phyloP scores from a whole-genome alignment of 2,113 vertebrate genomes.

The Ammodytes dubius region DNA sequence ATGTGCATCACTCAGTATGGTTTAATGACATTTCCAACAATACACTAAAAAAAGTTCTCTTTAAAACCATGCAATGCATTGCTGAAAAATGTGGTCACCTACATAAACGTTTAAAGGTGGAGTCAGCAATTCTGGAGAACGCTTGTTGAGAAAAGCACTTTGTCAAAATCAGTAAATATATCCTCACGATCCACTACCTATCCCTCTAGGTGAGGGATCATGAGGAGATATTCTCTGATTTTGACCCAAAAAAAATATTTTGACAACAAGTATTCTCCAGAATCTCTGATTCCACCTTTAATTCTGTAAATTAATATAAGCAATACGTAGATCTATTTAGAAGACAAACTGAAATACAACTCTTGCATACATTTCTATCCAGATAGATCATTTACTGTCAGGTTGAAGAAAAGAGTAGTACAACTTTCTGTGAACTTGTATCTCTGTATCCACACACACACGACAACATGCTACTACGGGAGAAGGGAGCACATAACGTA shows the following conservation, averaged over 20 bases:
- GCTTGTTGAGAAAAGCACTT: too few relatives aligned
- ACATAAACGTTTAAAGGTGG: too few relatives aligned
- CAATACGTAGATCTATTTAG: slow-evolving; percentile 3
- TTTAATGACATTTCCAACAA: slow-evolving; percentile 6
- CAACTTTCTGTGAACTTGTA: background rate
- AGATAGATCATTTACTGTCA: slow-evolving; percentile 16
- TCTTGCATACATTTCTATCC: slow-evolving; percentile 12
- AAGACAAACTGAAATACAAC: background rate
- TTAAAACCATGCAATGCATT: background rate
- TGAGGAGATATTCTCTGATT: too few relatives aligned
- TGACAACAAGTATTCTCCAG: too few relatives aligned
- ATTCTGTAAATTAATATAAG: background rate
- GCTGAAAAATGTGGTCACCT: too few relatives aligned
- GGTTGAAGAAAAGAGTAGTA: background rate
- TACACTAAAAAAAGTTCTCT: background rate
- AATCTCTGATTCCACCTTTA: background rate
- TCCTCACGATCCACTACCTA: too few relatives aligned
- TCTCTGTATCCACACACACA: slow-evolving; percentile 30
- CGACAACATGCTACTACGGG: slow-evolving; percentile 51
- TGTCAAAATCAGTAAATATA: too few relatives aligned
- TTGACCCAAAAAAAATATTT: too few relatives aligned
- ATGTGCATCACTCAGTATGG: background rate
- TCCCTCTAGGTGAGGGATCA: too few relatives aligned
- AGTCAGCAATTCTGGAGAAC: background rate
- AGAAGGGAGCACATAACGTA: slow-evolving; percentile 58